These are phyloP conservation scores for Poecilia picta DNA, from an alignment of 2,797 vertebrate genomes.

Conservation along the genomic window DNA sequence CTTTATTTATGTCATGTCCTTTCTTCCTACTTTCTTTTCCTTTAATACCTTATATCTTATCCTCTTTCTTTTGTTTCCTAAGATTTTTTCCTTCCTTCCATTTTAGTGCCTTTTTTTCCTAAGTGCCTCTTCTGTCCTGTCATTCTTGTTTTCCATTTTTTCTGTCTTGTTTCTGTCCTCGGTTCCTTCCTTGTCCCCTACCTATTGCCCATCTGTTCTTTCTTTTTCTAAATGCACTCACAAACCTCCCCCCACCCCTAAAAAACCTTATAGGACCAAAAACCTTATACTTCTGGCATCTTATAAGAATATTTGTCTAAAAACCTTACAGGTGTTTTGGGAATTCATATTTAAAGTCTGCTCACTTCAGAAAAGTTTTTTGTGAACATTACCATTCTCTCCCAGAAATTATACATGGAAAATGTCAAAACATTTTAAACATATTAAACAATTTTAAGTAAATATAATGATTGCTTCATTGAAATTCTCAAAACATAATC, in stretches of 20 bases:
- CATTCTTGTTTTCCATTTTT: neutral
- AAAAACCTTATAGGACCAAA: too few relatives aligned
- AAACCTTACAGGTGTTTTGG: neutral
- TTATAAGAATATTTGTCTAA: too few relatives aligned
- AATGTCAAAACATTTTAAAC: neutral
- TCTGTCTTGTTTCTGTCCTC: neutral
- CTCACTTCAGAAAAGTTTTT: neutral
- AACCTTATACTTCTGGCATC: too few relatives aligned
- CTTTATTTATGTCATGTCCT: neutral
- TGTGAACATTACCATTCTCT: neutral
- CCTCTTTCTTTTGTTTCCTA: neutral
- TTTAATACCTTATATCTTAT: constrained; percentile 17
- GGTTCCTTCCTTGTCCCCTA: neutral
- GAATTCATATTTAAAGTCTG: neutral
- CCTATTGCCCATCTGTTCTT: neutral
- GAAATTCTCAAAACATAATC: neutral
- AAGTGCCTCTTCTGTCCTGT: neutral
- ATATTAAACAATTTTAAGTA: neutral
- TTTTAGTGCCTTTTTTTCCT: constrained; percentile 11
- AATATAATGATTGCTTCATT: neutral
- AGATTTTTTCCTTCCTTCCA: constrained; percentile 4
- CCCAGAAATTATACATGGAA: neutral
- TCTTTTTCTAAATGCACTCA: neutral
- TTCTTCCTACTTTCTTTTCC: neutral
- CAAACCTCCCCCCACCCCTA: too few relatives aligned